phyloP scores from a whole-genome alignment of 2,888 invertebrate genomes.

The Sarcophaga caerulescens region DNA sequence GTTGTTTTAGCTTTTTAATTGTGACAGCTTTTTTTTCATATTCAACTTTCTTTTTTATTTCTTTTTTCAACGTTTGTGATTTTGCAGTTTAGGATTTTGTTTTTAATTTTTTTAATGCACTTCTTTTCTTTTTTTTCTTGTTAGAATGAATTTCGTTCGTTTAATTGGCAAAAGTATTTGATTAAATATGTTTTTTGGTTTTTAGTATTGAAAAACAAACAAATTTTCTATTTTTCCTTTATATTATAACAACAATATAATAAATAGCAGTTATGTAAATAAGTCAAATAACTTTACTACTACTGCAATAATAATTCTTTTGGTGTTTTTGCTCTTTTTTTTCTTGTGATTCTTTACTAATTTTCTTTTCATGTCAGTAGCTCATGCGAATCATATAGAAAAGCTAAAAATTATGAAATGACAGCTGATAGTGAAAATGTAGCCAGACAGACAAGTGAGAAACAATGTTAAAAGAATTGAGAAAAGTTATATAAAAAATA shows the following conservation, averaged over 20 bases:
- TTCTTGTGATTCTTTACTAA: constrained; percentile 41
- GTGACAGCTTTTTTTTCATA: constrained; percentile 58
- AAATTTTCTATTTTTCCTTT: constrained; percentile 23
- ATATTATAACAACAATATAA: background rate
- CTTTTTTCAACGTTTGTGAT: constrained; percentile 60
- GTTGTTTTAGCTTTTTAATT: constrained; percentile 47
- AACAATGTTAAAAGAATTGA: background rate
- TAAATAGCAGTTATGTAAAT: constrained; percentile 61
- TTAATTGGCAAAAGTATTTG: background rate
- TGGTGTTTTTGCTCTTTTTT: constrained; percentile 46
- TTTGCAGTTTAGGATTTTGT: constrained; percentile 49
- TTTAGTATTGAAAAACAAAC: constrained; percentile 27
- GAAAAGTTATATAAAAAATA: too few species aligned
- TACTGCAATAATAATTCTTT: constrained; percentile 36
- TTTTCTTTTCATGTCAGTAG: constrained; percentile 48
- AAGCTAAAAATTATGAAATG: constrained; percentile 29
- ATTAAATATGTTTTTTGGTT: background rate
- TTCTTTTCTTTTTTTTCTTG: background rate
- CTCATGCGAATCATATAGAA: constrained; percentile 15
- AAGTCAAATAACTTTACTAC: constrained; percentile 56
- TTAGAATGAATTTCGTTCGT: constrained; percentile 1
- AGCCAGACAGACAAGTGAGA: background rate
- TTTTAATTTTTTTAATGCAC: constrained; percentile 26
- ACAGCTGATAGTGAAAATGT: background rate
- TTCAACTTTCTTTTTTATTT: constrained; percentile 59